Evolutionary conservation across 2,797 vertebrate genomes (phyloP), one percentile per base, ranked within the genome.

Genomic region (Catamblyrhynchus diadema): DNA sequence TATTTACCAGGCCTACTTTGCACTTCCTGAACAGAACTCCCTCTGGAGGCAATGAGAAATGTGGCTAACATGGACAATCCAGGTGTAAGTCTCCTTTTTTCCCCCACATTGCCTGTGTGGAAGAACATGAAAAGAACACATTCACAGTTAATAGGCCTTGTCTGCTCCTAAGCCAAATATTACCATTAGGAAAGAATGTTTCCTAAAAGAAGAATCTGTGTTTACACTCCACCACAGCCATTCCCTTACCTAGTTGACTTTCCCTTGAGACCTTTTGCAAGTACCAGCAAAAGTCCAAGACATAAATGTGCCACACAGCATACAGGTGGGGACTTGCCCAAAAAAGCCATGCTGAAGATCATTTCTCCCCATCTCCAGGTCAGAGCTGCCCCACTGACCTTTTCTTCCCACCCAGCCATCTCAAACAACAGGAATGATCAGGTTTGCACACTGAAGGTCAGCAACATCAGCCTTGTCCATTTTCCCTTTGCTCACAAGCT

Each of bases 381-480:
- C 82, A 79, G 47, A 86, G 28, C 8, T 88, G n/a, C 30, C 64
- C 50, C 48, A 54, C 37, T 93, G 88, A 94, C 80, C 93, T 95
- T 96, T 96, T 45, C 85, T 94, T 80, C 50, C 59, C 8, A 8
- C 44, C n/a, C 0, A 75, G n/a, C 59, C 77, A 77, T 93, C 75
- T 72, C 70, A 88, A 78, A 91, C 20, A 32, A 75, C 90, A 95
- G 60, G 61, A 94, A 57, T 2, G 44, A 81, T 79, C 79, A 69
- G 86, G 66, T 65, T 90, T 85, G 60, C 81, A 61, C 2, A 0
- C 77, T 73, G 93, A 95, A 97, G 95, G 94, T 95, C 93, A 94
- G 75, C 80, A 88, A 59, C 78, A 92, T 86, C 95, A 96, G 67
- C 93, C 71, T 92, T 88, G 91, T 79, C 96, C 80, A 9, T 87